Evolutionary conservation across 2,888 invertebrate species (phyloP).

Genomic region (Chrysolina americana): DNA sequence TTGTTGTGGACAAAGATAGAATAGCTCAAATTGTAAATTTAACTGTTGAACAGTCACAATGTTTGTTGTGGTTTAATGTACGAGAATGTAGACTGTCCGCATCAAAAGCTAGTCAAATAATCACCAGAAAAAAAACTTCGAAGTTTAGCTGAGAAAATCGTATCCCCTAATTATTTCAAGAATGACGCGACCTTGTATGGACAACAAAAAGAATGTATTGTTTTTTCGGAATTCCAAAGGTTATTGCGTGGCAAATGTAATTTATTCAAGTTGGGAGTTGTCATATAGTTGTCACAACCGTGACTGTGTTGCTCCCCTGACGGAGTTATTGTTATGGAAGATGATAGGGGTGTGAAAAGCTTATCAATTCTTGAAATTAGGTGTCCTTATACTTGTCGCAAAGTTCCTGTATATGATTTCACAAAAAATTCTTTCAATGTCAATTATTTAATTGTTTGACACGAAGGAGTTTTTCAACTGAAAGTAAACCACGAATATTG

Average conservation of each 20-base stretch:
- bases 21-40: background rate
- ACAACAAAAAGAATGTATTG: background rate
- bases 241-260: background rate
- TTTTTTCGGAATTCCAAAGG: background rate
- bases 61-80: background rate
- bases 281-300: background rate
- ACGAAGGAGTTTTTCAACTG: background rate
- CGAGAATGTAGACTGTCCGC: background rate
- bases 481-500: background rate
- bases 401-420: background rate
- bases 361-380: background rate
- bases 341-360: background rate
- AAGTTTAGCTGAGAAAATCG: background rate
- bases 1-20: background rate
- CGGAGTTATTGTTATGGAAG: background rate
- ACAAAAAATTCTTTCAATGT: background rate
- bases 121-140: background rate
- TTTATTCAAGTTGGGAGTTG: background rate
- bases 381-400: background rate
- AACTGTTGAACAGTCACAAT: background rate
- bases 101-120: background rate
- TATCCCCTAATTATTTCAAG: background rate
- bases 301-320: background rate
- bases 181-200: slow-evolving; percentile 1
- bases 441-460: background rate